phyloP scores from a whole-genome alignment of 2,888 invertebrate species.

The Odontocolon sp. region DNA sequence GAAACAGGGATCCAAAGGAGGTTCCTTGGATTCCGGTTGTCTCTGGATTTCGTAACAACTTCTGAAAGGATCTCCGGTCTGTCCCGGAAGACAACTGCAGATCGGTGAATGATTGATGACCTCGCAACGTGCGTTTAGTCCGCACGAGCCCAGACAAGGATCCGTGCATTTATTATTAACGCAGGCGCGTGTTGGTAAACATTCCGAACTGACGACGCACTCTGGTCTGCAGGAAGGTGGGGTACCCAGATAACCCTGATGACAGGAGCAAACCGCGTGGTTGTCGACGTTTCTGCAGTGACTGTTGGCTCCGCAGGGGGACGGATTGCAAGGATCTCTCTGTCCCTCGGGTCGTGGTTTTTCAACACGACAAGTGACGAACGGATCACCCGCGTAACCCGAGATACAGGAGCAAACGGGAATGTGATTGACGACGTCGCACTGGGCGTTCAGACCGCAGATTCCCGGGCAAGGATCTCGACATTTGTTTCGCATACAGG shows the following conservation, averaged over 20 bases:
- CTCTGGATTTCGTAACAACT: slow-evolving; percentile 85
- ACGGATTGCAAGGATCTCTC: slow-evolving; percentile 78
- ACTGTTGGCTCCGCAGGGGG: slow-evolving; percentile 80
- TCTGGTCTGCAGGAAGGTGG: slow-evolving; percentile 81
- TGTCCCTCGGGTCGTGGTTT: slow-evolving; percentile 59
- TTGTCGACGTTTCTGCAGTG: slow-evolving; percentile 79
- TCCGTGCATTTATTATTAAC: slow-evolving; percentile 87
- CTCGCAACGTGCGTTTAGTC: slow-evolving; percentile 82
- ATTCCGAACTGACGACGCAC: slow-evolving; percentile 81
- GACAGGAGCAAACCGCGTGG: slow-evolving; percentile 81
- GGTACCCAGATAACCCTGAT: slow-evolving; percentile 80
- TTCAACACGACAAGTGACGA: slow-evolving; percentile 77
- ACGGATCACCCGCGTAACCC: slow-evolving; percentile 81
- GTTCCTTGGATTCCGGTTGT: slow-evolving; percentile 73
- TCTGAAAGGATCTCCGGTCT: slow-evolving; percentile 89
- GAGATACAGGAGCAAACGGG: slow-evolving; percentile 83
- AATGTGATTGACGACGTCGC: slow-evolving; percentile 89
- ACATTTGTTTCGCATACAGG: slow-evolving; percentile 91
- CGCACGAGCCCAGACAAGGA: slow-evolving; percentile 83
- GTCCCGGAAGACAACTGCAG: slow-evolving; percentile 80
- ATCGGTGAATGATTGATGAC: slow-evolving; percentile 82
- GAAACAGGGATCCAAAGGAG: slow-evolving; percentile 84
- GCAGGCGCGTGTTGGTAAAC: slow-evolving; percentile 84
- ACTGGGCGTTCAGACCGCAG: slow-evolving; percentile 89
- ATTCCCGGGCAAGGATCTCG: slow-evolving; percentile 92